Base-by-base conservation (phyloP, 2,797 vertebrate genomes). In the Decapterus maruadsi region DNA sequence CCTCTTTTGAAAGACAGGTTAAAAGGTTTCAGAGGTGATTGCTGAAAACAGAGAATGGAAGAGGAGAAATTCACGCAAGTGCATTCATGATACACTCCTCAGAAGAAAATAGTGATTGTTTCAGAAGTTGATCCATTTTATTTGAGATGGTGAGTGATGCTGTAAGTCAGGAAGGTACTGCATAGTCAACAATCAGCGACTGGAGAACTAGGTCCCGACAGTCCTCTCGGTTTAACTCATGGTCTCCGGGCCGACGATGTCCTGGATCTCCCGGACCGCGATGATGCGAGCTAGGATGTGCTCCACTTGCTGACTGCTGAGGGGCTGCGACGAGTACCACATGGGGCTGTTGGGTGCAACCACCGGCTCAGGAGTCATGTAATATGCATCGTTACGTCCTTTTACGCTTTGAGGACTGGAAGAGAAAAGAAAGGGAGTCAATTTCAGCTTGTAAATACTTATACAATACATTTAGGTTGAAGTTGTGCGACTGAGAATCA, bases 261-360 rank as follows among this genome's bases (percentile, higher is more conserved):
- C 98, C 92, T 99, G 98, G 95, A 99, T 99, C 94, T 99, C 98
- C 92, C 98, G 94, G 93, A 99, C 97, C 92, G 98, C 96, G 80
- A 99, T 95, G 93, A 99, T 98, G 85, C 98, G 97, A 57, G 97
- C 97, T 80, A 99, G 95, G 96, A 98, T 97, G 85, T 97, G 97
- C 89, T 98, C 97, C 96, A 99, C 96, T 82, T 99, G 98, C 89
- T 98, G 96, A 90, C 92, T 95, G 31, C 96, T 96, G 95, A 99
- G 97, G 69, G 98, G 98, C 94, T 99, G 98, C 78, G 98, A 97
- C 4, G 98, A 99, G 94, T 99, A 99, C 98, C 98, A 99, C 95
- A 99, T 99, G 0, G 98, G 98, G 89, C 98, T 99, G 96, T 99
- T 99, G 5, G 98, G 98, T 53, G 98, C 98, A 71, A 99, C 98